Evolutionary conservation across 1,140 invertebrate genomes (phyloP), one percentile per base, ranked within the genome.

Genomic region (Drosophila ambigua): DNA sequence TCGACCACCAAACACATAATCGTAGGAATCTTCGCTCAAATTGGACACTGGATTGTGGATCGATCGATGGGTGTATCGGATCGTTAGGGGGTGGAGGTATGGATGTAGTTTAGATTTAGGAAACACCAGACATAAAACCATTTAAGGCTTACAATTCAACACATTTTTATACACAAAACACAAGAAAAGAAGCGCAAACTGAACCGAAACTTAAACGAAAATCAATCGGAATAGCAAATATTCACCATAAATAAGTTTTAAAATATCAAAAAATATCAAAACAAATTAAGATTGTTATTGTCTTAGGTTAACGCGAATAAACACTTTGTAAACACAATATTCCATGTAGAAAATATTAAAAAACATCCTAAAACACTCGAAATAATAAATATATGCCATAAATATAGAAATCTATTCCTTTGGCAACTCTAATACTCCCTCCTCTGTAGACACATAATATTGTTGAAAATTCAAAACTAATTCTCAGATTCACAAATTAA

Each of bases 1-100:
- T 85, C 88, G 91, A 90, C 91, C 90, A 90, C 91, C 91, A 91
- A 91, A 92, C 91, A 92, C 91, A 92, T 92, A 92, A 91, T 92
- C 91, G 83, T 92, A 92, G 74, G 91, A 91, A 79, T 92, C 91
- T 91, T 92, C 91, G 83, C 90, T 92, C 88, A 92, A 91, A 92
- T 91, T 92, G 85, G 91, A 91, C 91, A 92, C 91, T 92, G 35
- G 35, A 39, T 39, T 13, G 5, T 28, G 35, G 31, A 9, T 35
- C 31, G 31, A 35, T 51, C 23, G 15, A 15, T 55, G 6, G 24
- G 24, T 28, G 5, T 15, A n/a, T 28, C 28, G n/a, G 7, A 39
- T 39, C 11, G 35, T 11, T 39, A 13, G 11, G 4, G 35, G 4
- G 31, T n/a, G 28, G 7, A 35, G 24, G 16, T 28, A 43, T 23